These are phyloP conservation scores for Anguilla obscura DNA, from an alignment of 2,797 vertebrate species.

Conservation along the genomic window DNA sequence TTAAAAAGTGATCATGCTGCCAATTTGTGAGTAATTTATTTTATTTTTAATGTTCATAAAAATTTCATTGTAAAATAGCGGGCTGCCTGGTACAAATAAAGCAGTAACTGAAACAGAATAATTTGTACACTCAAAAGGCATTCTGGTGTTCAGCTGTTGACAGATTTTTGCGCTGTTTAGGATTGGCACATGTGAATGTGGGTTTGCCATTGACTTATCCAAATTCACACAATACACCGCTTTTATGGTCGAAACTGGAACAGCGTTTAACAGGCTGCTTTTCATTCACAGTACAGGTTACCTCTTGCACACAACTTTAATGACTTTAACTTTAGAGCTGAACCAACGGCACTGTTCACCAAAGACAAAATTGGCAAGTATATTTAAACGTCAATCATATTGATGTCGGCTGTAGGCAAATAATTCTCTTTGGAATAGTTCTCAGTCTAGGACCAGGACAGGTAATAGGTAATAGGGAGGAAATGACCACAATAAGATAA, in stretches of 20 bases:
- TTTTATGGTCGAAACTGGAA: conserved; percentile 5
- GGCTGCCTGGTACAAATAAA: background rate
- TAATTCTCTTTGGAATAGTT: background rate
- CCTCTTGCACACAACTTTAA: background rate
- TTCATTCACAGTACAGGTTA: background rate
- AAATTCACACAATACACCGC: background rate
- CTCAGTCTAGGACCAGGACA: background rate
- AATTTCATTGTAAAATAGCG: background rate
- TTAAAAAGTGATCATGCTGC: background rate
- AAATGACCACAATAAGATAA: background rate
- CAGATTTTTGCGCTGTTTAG: background rate
- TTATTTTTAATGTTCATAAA: background rate
- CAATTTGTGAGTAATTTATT: background rate
- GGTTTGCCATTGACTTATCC: background rate
- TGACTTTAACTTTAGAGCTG: background rate
- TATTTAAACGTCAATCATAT: background rate
- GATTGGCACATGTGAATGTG: background rate
- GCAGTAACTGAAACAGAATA: background rate
- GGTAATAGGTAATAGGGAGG: background rate
- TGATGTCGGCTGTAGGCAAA: background rate
- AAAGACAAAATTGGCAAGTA: background rate
- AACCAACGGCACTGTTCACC: background rate
- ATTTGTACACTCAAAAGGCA: background rate
- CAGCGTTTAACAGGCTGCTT: background rate
- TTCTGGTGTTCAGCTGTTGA: background rate